phyloP scores from a whole-genome alignment of 2,113 vertebrate genomes.

The Chaetura pelagica region DNA sequence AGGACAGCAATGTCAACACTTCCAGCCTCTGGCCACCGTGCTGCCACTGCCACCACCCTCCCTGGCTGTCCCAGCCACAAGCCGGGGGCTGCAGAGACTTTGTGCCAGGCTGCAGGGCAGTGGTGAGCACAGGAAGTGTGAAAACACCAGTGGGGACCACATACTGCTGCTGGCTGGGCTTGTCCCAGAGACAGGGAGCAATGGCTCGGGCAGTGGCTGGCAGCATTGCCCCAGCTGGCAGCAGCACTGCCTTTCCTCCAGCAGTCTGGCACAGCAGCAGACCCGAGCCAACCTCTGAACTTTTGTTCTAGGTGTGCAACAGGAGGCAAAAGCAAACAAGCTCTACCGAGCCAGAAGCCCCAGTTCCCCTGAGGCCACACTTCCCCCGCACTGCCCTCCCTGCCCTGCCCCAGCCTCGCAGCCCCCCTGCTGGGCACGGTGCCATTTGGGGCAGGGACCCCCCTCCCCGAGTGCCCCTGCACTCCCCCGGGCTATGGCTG shows the following conservation, averaged over 20 bases:
- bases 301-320: not conserved
- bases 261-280: not conserved
- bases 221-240: not conserved
- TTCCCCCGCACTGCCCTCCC: not conserved
- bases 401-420: rapidly evolving
- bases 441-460: rapidly evolving
- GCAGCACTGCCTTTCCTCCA: not conserved
- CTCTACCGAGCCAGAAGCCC: not conserved
- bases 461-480: rapidly evolving
- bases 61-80: rapidly evolving
- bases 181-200: not conserved
- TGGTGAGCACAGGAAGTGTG: not conserved
- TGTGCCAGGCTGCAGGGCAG: not conserved
- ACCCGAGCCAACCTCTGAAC: constrained; percentile 16
- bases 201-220: not conserved
- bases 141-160: rapidly evolving
- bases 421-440: rapidly evolving
- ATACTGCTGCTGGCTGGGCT: not conserved
- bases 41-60: not conserved
- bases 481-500: not conserved
- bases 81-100: not conserved
- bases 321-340: not conserved
- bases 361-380: not conserved
- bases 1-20: not conserved
- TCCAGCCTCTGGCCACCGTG: not conserved